Conservation (phyloP, 2,888 invertebrate species). For the Acronicta aceris region DNA sequence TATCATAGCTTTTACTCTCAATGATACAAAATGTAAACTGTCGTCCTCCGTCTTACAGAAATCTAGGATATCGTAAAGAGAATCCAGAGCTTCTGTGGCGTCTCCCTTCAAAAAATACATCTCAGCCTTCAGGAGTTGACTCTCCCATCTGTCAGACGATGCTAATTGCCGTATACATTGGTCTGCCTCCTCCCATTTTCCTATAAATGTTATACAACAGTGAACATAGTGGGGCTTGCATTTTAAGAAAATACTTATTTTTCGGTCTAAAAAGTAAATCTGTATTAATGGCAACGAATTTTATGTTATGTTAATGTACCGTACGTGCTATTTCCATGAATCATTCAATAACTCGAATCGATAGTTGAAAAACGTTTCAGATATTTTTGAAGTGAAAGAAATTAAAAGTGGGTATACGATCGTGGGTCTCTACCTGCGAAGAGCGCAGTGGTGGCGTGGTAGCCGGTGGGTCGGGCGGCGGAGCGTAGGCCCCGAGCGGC, state of each 20-base stretch:
- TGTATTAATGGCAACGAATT: no score
- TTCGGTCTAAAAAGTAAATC: no score
- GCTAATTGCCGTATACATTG: constrained; percentile 91
- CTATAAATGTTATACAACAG: constrained; percentile 63
- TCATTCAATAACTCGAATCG: no score
- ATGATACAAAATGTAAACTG: constrained; percentile 85
- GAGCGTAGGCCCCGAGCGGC: constrained; percentile 55
- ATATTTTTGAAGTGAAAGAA: no score
- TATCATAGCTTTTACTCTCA: constrained; percentile 91
- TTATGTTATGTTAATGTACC: no score
- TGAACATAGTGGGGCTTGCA: no score
- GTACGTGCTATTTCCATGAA: no score
- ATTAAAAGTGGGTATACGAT: no score
- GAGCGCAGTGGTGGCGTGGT: constrained; percentile 31
- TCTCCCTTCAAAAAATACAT: constrained; percentile 88
- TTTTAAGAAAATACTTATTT: not conserved
- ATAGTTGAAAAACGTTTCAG: no score
- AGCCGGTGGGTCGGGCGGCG: constrained; percentile 51
- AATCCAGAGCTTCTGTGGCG: constrained; percentile 80
- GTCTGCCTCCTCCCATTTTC: constrained; percentile 92
- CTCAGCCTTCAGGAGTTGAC: constrained; percentile 89
- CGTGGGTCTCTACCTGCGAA: constrained; percentile 17
- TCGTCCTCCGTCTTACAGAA: constrained; percentile 87
- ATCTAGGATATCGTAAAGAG: constrained; percentile 86
- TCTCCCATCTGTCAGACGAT: constrained; percentile 91